These are phyloP conservation scores for Heliconius nattereri DNA, from an alignment of 1,140 invertebrate genomes.

Conservation along the genomic window DNA sequence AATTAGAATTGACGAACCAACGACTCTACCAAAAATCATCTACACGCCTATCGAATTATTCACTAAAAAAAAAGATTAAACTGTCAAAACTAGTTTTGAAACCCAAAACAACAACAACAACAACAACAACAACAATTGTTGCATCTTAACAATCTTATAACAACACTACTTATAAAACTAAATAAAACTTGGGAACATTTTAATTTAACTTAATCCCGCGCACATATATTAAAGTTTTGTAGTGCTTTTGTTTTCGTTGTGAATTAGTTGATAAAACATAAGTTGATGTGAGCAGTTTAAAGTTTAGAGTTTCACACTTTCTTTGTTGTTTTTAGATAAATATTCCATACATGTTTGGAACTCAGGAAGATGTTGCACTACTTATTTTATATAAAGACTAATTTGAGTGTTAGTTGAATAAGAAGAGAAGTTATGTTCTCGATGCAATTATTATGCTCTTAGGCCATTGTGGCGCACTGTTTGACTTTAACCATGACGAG, in stretches of 20 bases:
- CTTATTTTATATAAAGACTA: background rate
- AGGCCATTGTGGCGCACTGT: background rate
- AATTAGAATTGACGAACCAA: too few species aligned
- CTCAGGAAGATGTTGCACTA: background rate
- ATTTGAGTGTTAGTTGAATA: background rate
- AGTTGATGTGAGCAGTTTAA: slow-evolving; percentile 1
- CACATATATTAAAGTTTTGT: background rate
- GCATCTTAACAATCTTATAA: background rate
- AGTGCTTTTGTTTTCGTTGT: background rate
- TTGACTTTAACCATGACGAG: too few species aligned
- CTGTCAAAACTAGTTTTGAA: background rate
- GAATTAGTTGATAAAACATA: slow-evolving; percentile 1
- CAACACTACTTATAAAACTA: slow-evolving; percentile 1
- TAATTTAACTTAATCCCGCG: background rate
- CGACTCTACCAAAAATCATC: too few species aligned
- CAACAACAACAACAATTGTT: background rate
- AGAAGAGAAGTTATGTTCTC: background rate
- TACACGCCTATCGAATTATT: too few species aligned
- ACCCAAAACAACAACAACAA: background rate
- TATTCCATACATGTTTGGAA: background rate
- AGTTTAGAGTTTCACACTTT: background rate
- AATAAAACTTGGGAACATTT: background rate
- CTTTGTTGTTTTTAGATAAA: slow-evolving; percentile 2
- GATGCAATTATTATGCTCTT: too few species aligned
- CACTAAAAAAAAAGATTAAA: background rate